These are phyloP conservation scores for Syrphus vitripennis DNA, from an alignment of 2,888 invertebrate species.

Conservation along the genomic window DNA sequence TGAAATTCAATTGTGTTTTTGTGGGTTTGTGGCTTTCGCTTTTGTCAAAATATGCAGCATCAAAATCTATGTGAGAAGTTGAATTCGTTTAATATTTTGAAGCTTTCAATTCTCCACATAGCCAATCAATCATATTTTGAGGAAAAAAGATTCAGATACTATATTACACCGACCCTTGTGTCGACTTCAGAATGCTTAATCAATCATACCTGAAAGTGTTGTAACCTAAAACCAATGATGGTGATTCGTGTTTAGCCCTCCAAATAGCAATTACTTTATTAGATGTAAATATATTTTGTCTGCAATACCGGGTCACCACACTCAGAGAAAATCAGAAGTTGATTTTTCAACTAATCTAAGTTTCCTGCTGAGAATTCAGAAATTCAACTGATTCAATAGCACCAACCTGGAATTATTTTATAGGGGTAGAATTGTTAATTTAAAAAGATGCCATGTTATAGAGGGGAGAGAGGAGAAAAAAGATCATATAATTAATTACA, in stretches of 20 bases:
- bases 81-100: slow-evolving; percentile 19
- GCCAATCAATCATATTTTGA: slow-evolving; percentile 46
- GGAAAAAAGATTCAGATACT: slow-evolving; percentile 26
- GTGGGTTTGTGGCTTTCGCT: neutral
- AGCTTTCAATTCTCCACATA: neutral
- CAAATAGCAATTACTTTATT: neutral
- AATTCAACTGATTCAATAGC: no score
- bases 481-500: no score
- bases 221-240: neutral
- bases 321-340: no score
- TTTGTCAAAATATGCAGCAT: slow-evolving; percentile 30
- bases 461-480: no score
- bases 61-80: slow-evolving; percentile 20
- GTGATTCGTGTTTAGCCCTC: neutral
- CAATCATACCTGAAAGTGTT: slow-evolving; percentile 41
- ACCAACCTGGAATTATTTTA: no score
- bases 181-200: slow-evolving; percentile 52
- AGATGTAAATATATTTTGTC: neutral
- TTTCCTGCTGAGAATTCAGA: no score
- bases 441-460: no score
- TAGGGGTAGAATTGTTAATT: no score
- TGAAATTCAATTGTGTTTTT: slow-evolving; percentile 39
- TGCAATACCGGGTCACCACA: neutral
- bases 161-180: slow-evolving; percentile 22
- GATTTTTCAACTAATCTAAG: no score